Evolutionary conservation across 2,888 invertebrate species (phyloP).

Genomic region (Imbricaverruca yamaguchii): DNA sequence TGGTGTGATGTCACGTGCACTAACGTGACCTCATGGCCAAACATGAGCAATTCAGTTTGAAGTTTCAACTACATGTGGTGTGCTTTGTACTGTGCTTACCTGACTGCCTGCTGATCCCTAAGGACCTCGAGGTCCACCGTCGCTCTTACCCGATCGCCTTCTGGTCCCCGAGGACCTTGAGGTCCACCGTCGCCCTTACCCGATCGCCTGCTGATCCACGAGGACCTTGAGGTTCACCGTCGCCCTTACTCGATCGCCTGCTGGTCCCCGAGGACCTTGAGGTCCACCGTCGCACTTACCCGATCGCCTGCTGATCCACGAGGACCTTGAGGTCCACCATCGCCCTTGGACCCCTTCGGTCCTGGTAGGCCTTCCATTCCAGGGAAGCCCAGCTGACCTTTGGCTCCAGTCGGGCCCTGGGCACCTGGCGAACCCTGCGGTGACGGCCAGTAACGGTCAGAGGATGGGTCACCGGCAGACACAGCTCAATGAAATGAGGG

Average conservation of each 20-base stretch:
- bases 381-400: conserved; percentile 69
- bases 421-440: conserved; percentile 72
- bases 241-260: conserved; percentile 73
- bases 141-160: conserved; percentile 47
- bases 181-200: conserved; percentile 50
- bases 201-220: conserved; percentile 51
- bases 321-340: conserved; percentile 69
- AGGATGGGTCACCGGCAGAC: not conserved
- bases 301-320: conserved; percentile 75
- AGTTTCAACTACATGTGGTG: too few species aligned
- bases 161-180: too few species aligned
- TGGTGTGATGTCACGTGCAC: too few species aligned
- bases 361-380: conserved; percentile 76
- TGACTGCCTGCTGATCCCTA: too few species aligned
- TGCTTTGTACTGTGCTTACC: too few species aligned
- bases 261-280: too few species aligned
- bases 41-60: too few species aligned
- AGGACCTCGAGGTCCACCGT: conserved; percentile 38
- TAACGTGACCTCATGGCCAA: too few species aligned
- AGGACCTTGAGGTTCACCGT: conserved; percentile 38
- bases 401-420: conserved; percentile 56
- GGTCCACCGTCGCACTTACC: conserved; percentile 63
- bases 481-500: too few species aligned
- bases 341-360: conserved; percentile 81
- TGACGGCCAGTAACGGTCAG: conserved; percentile 24